phyloP scores from a whole-genome alignment of 1,140 invertebrate genomes.

The Helicoverpa zea region DNA sequence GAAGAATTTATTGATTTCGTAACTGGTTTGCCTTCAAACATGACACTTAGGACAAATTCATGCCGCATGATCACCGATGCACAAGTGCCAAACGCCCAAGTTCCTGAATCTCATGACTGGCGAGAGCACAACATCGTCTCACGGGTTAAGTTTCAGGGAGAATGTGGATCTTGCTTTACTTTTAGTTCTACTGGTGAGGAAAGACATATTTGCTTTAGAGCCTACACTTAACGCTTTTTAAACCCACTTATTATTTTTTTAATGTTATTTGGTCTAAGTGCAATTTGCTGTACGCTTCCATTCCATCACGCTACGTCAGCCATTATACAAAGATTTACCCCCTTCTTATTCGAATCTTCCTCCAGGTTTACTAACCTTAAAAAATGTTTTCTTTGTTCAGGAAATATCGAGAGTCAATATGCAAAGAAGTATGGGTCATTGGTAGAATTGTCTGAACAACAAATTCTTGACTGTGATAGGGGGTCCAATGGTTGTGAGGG shows the following conservation, averaged over 20 bases:
- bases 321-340: no score
- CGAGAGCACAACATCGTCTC: background rate
- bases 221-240: no score
- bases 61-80: background rate
- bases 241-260: no score
- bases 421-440: background rate
- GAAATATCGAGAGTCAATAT: conserved; percentile 6
- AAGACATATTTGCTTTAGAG: no score
- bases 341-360: background rate
- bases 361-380: no score
- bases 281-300: no score
- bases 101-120: background rate
- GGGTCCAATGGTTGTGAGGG: background rate
- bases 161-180: conserved; percentile 4
- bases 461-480: conserved; percentile 13
- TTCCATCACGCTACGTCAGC: no score
- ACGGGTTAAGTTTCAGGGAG: background rate
- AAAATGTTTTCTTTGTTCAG: no score
- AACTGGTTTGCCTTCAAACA: background rate
- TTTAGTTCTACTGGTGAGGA: conserved; percentile 10
- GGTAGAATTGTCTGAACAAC: conserved; percentile 9
- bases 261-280: no score
- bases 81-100: background rate
- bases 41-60: background rate
- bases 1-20: background rate